These are phyloP conservation scores for Eupithecia abbreviata DNA, from an alignment of 2,888 invertebrate species.

Conservation along the genomic window DNA sequence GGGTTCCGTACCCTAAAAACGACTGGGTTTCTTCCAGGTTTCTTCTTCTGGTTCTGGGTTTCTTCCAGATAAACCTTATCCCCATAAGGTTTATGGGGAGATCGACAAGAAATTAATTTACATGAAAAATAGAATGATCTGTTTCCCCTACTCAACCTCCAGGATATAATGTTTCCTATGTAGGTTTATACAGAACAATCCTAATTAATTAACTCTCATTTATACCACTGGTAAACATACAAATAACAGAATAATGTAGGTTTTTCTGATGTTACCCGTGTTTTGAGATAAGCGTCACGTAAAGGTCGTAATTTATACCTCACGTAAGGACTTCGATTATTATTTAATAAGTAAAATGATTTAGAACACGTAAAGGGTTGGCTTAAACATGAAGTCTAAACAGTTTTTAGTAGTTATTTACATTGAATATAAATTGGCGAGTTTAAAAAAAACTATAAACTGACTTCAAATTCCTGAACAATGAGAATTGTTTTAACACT, in stretches of 20 bases:
- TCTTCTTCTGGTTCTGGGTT: no score
- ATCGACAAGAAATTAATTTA: not conserved
- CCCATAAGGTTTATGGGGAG: no score
- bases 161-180: not conserved
- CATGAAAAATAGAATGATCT: not conserved
- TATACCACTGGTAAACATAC: not conserved
- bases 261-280: slow-evolving; percentile 30
- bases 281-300: slow-evolving; percentile 42
- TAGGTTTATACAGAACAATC: not conserved
- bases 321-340: slow-evolving; percentile 38
- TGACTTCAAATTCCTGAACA: no score
- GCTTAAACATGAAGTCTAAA: slow-evolving; percentile 13
- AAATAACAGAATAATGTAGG: slow-evolving; percentile 24
- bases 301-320: slow-evolving; percentile 34
- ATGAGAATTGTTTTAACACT: no score
- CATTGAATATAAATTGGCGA: not conserved
- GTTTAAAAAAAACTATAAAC: no score
- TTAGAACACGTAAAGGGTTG: slow-evolving; percentile 22
- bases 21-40: not conserved
- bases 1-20: not conserved
- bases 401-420: not conserved
- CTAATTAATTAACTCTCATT: not conserved
- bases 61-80: not conserved
- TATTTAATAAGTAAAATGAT: slow-evolving; percentile 26
- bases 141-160: not conserved